phyloP scores from a whole-genome alignment of 2,113 vertebrate species.

The Eretmochelys imbricata region DNA sequence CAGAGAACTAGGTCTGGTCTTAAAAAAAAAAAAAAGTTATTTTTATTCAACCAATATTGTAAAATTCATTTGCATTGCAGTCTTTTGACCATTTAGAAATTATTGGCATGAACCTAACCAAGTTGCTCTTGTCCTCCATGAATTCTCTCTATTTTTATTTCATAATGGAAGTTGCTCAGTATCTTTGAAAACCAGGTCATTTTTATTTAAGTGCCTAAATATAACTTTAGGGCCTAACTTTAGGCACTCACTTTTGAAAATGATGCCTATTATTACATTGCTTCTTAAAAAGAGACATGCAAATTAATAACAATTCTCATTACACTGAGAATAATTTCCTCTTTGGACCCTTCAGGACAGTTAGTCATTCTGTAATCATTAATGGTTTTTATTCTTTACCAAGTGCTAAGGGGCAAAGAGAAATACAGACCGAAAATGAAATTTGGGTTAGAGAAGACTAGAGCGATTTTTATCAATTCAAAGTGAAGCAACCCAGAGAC shows the following conservation, averaged over 20 bases:
- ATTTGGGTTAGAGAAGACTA: background rate
- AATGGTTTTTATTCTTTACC: background rate
- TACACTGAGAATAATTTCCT: background rate
- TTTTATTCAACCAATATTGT: slow-evolving; percentile 14
- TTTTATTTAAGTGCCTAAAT: background rate
- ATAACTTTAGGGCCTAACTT: background rate
- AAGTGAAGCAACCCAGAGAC: background rate
- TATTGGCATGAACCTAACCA: background rate
- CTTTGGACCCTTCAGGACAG: background rate
- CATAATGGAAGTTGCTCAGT: background rate
- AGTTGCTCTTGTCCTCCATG: background rate
- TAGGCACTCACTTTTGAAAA: background rate
- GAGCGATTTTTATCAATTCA: background rate
- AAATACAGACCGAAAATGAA: background rate
- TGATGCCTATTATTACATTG: background rate
- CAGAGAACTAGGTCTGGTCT: slow-evolving; percentile 32
- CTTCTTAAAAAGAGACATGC: background rate
- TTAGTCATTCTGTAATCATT: background rate
- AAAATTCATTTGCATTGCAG: slow-evolving; percentile 14
- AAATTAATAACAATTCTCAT: background rate
- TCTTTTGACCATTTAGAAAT: background rate
- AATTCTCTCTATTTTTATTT: background rate
- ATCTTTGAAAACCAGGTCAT: background rate
- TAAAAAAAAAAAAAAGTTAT: slow-evolving; percentile 31
- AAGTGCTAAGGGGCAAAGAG: background rate